Percentiles rank a stretch among this genome's conserved stretches.
phyloP scores from a whole-genome alignment of 2,888 invertebrate species.

The Tenodera sinensis region DNA sequence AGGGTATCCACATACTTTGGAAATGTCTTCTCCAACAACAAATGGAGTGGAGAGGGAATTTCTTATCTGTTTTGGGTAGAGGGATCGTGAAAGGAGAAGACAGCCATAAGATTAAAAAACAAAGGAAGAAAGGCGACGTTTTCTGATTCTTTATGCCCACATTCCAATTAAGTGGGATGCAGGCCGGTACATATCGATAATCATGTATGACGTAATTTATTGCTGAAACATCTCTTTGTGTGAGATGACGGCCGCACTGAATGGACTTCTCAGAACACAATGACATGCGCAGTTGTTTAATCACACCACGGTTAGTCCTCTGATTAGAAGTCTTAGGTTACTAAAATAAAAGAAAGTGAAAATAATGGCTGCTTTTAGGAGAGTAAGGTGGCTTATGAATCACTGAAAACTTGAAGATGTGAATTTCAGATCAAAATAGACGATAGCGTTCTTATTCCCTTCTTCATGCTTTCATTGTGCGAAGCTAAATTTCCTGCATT shows the following conservation, averaged over 20 bases:
- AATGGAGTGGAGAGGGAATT: background rate
- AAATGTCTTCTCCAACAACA: background rate
- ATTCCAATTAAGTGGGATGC: background rate
- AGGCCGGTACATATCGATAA: background rate
- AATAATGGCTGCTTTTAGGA: background rate
- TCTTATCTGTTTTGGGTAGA: background rate
- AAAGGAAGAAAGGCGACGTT: background rate
- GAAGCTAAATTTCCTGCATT: too few relatives aligned
- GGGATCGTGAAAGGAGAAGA: background rate
- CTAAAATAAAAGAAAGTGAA: background rate
- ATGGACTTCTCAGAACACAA: background rate
- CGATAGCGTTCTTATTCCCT: too few relatives aligned
- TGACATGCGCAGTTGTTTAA: background rate
- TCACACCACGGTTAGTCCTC: background rate
- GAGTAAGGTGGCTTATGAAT: too few relatives aligned
- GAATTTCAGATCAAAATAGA: too few relatives aligned
- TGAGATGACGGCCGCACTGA: background rate
- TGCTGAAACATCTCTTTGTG: background rate
- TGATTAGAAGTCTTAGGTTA: background rate
- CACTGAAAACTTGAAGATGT: too few relatives aligned
- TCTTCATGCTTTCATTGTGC: too few relatives aligned
- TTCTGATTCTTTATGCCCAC: background rate
- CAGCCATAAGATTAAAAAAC: background rate
- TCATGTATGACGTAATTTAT: background rate
- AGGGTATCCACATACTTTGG: slow-evolving; percentile 16